Conservation (phyloP, 2,113 vertebrate species). For the Leucoraja erinaceus region DNA sequence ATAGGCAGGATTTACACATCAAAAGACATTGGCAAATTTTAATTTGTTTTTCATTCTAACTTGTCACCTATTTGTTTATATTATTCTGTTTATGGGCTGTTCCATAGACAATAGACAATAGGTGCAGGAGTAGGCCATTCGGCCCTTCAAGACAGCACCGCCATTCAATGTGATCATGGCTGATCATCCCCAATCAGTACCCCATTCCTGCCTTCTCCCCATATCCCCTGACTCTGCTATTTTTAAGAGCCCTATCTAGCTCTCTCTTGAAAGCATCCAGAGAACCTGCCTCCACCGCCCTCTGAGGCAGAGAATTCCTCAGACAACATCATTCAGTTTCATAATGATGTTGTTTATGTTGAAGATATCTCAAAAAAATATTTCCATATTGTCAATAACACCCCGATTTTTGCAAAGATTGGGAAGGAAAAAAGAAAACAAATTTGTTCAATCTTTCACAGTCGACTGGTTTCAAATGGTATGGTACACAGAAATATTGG, state of each 20-base stretch:
- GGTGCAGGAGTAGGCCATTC: too few relatives aligned
- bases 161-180: too few relatives aligned
- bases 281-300: too few relatives aligned
- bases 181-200: too few relatives aligned
- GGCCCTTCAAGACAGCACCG: too few relatives aligned
- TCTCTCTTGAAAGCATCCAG: too few relatives aligned
- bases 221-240: too few relatives aligned
- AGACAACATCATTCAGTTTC: neutral
- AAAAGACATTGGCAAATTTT: constrained; percentile 18
- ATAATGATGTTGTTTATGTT: neutral
- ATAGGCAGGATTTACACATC: constrained; percentile 5
- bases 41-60: constrained; percentile 32
- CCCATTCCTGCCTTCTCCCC: too few relatives aligned
- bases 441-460: neutral
- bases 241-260: too few relatives aligned
- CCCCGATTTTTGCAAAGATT: neutral
- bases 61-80: neutral
- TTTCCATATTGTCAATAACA: neutral
- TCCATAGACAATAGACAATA: neutral
- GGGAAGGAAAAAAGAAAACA: neutral
- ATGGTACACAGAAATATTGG: neutral
- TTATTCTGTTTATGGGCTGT: constrained; percentile 14
- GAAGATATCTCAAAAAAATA: neutral
- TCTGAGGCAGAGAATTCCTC: too few relatives aligned
- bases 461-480: neutral